Evolutionary conservation across 2,113 vertebrate species (phyloP).

Genomic region (Phalacrocorax aristotelis): DNA sequence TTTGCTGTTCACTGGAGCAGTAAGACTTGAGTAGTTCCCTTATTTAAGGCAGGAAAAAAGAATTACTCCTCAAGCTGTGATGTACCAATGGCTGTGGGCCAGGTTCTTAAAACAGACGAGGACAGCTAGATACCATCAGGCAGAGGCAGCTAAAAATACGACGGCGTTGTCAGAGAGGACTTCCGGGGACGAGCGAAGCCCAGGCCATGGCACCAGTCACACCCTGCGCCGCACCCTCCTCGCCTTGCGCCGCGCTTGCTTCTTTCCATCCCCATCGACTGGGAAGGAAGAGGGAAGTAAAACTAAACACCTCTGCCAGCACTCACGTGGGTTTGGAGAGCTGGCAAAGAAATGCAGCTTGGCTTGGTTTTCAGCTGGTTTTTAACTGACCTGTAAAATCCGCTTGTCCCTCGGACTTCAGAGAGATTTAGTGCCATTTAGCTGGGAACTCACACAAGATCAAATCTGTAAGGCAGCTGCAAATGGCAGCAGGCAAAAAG

Average conservation of each 20-base stretch:
- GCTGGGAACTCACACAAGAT: not conserved
- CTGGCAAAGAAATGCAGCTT: not conserved
- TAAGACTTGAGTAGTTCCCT: not conserved
- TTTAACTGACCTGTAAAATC: not conserved
- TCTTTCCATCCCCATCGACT: not conserved
- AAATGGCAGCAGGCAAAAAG: not conserved
- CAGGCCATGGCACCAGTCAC: not conserved
- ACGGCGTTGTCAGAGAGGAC: not conserved
- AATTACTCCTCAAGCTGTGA: not conserved
- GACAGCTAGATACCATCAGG: not conserved
- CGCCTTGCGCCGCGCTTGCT: fast-evolving
- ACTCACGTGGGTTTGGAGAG: fast-evolving
- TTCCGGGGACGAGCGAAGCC: not conserved
- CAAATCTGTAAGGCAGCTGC: not conserved
- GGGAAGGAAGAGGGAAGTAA: not conserved
- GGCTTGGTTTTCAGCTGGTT: not conserved
- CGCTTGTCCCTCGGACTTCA: not conserved
- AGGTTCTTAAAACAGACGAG: not conserved
- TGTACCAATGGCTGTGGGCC: not conserved
- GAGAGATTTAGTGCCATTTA: not conserved
- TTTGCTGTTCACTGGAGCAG: not conserved
- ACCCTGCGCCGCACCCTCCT: not conserved
- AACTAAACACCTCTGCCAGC: not conserved
- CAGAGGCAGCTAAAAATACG: not conserved
- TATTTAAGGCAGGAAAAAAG: not conserved